phyloP scores from a whole-genome alignment of 2,113 vertebrate genomes.

The Cettia cetti region DNA sequence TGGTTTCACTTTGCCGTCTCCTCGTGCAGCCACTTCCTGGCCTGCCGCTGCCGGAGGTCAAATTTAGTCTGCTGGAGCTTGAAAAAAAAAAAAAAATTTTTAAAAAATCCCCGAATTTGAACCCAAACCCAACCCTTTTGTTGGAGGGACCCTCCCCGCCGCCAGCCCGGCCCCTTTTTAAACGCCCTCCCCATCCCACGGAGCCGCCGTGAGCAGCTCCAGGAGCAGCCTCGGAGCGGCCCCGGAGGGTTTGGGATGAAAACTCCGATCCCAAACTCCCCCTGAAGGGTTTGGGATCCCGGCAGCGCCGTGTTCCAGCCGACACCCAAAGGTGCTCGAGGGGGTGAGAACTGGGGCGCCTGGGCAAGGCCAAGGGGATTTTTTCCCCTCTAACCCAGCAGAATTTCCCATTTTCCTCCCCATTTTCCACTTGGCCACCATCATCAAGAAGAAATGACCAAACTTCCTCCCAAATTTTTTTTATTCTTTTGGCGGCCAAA shows the following conservation, averaged over 20 bases:
- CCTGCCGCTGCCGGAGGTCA: neutral
- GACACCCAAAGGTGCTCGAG: neutral
- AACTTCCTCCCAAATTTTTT: neutral
- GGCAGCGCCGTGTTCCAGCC: rapidly evolving
- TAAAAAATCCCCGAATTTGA: neutral
- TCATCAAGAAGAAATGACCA: neutral
- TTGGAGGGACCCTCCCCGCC: neutral
- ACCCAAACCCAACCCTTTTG: neutral
- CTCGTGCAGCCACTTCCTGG: conserved; percentile 51
- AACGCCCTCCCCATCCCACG: rapidly evolving
- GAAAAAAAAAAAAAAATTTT: neutral
- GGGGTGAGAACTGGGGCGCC: neutral
- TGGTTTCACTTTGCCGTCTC: conserved; percentile 41
- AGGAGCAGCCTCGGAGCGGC: neutral
- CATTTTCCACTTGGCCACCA: neutral
- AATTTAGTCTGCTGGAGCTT: neutral
- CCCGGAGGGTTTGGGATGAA: neutral
- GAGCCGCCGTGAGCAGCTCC: neutral
- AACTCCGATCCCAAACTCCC: rapidly evolving
- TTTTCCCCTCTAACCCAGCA: neutral
- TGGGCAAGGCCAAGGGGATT: neutral
- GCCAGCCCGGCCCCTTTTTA: neutral
- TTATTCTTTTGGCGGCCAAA: neutral
- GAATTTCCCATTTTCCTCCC: neutral
- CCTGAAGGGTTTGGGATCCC: rapidly evolving